Base-by-base conservation (phyloP, 2,113 vertebrate genomes). In the Connochaetes taurinus region DNA sequence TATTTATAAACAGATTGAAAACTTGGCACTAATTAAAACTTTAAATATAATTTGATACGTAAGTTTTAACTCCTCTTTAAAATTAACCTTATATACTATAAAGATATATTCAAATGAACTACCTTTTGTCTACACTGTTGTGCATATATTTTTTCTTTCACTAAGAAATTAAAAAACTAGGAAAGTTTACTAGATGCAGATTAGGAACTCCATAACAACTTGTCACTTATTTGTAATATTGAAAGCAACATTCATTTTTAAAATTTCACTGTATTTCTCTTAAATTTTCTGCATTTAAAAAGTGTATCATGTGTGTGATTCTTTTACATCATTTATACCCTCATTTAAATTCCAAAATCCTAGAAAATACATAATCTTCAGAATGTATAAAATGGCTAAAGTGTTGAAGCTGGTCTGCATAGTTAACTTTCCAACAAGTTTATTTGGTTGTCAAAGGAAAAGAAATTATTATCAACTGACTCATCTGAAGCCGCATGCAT, bases 1-100 rank as follows among this genome's bases (percentile, higher is more conserved):
- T 64, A 82, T 81, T 84, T 87, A 87, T 50, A 88, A 12, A 78
- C 43, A 40, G 50, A 92, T 21, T 67, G 82, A 95, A 76, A 14
- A 43, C 7, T 88, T 76, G 57, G 21, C 43, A 23, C 29, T 83
- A 81, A 84, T 27, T 89, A 95, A 96, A 96, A 85, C 7, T 91
- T 40, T 25, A 57, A 94, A 76, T 78, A 57, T 90, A 95, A 86
- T 45, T 95, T 86, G 2, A 84, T n/a, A 85, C 9, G 3, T 47
- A 95, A 88, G 17, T 64, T 95, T 92, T 74, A 87, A 87, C 74
- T 84, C 25, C 89, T 90, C 21, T 96, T 90, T 80, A 83, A 97
- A 74, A 88, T 85, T 94, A 84, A 84, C 25, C 36, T 78, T 78
- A 78, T 60, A 47, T 80, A 95, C 95, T 36, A 90, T 4, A 83